Evolutionary conservation across 2,113 vertebrate genomes (phyloP).

Genomic region (Perognathus longimembris): DNA sequence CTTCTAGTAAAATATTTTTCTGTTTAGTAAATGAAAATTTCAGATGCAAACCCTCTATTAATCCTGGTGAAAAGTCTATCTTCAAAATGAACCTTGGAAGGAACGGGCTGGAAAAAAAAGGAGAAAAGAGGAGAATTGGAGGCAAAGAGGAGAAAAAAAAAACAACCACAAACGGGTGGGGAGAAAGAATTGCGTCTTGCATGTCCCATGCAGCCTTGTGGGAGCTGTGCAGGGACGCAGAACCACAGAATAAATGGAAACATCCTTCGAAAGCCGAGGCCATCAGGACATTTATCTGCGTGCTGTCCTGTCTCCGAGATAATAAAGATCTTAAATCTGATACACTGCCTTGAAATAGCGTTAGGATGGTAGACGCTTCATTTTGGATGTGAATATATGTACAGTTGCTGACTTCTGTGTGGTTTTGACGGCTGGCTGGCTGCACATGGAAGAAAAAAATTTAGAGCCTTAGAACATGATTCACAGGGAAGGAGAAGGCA

Average conservation of each 20-base stretch:
- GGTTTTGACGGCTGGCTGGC: background rate
- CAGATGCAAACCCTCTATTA: constrained; percentile 90
- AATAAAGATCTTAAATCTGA: constrained; percentile 72
- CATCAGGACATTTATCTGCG: constrained; percentile 76
- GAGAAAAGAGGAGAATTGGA: constrained; percentile 12
- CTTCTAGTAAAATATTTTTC: constrained; percentile 91
- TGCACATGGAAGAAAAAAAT: background rate
- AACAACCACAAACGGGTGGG: background rate
- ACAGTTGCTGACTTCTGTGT: background rate
- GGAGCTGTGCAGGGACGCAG: constrained; percentile 64
- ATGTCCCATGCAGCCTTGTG: constrained; percentile 62
- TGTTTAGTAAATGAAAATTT: constrained; percentile 92
- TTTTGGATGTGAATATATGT: constrained; percentile 36
- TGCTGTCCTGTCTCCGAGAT: constrained; percentile 76
- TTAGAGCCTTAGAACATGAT: background rate
- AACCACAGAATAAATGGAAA: constrained; percentile 76
- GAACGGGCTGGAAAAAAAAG: constrained; percentile 28
- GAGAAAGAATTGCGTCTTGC: constrained; percentile 55
- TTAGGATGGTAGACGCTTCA: constrained; percentile 70
- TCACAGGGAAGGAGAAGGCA: constrained; percentile 7
- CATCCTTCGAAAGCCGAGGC: constrained; percentile 77
- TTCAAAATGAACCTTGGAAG: constrained; percentile 78
- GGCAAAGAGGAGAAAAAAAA: background rate
- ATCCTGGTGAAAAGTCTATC: constrained; percentile 84
- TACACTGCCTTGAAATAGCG: constrained; percentile 70